Evolutionary conservation across 2,888 invertebrate genomes (phyloP), one percentile per base, ranked within the genome.

Genomic region (Podabrus alpinus): DNA sequence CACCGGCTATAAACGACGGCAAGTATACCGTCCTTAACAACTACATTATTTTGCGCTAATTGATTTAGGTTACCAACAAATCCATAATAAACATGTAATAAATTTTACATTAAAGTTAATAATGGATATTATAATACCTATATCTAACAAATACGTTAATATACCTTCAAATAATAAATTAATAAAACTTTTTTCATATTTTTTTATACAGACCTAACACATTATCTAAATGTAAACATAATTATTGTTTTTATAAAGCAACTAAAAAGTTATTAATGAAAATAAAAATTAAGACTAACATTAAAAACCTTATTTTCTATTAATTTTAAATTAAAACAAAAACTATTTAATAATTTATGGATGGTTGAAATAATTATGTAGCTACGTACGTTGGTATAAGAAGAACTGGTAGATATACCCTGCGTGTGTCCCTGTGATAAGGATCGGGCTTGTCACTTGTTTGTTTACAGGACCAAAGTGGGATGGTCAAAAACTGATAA

Each of bases 41-140:
- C 84, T 84, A 83, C 85, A 85, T 86, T 85, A 85, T 84, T 83
- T 82, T 79, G 79, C 81, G 81, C 85, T 86, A 86, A 86, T 86
- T 86, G 86, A 85, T 79, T 71, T 70, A 64, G 62, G 21, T 45
- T 45, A 45, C 45, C 45, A 45, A n/a, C 45, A 45, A 45, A 45
- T 45, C 45, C 45, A 45, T 45, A 45, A 45, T 45, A 45, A 45
- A 45, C 45, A 45, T 45, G 45, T 45, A 45, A 45, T 45, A 45
- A 45, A 45, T 45, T n/a, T 45, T 45, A 45, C n/a, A 45, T 45
- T 45, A n/a, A 45, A 45, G 45, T 45, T 45, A 45, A 45, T 45
- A 45, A 45, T 45, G 45, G 45, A 45, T 45, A 45, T 45, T 45
- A 45, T 45, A 45, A 45, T 45, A 45, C 45, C 45, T n/a, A 45